Conservation (phyloP, 2,888 invertebrate species). For the Eledona agricola region DNA sequence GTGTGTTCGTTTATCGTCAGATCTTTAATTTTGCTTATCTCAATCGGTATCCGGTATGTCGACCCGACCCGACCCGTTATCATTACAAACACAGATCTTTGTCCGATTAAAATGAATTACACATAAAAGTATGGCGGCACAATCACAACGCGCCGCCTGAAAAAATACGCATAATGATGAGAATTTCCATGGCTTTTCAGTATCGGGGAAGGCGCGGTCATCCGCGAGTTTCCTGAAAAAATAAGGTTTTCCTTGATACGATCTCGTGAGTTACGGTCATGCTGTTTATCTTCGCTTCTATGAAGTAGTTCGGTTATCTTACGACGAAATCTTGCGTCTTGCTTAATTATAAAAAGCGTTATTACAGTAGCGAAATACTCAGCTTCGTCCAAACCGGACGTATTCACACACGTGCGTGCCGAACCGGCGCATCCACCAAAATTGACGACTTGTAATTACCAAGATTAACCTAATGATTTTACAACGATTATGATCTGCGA, state of each 20-base stretch:
- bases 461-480: neutral
- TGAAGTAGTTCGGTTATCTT: conserved; percentile 37
- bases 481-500: too few species aligned
- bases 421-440: conserved; percentile 20
- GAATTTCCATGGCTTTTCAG: conserved; percentile 8
- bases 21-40: conserved; percentile 56
- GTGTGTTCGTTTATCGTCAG: conserved; percentile 45
- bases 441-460: conserved; percentile 2
- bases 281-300: conserved; percentile 35
- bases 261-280: conserved; percentile 34
- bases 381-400: neutral
- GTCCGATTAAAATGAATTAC: conserved; percentile 40
- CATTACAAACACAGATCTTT: conserved; percentile 41
- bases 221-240: conserved; percentile 22
- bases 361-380: conserved; percentile 33
- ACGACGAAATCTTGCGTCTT: conserved; percentile 37
- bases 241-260: conserved; percentile 26
- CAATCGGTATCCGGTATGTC: conserved; percentile 40
- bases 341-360: conserved; percentile 40
- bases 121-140: conserved; percentile 34
- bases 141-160: too few species aligned
- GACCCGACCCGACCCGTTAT: conserved; percentile 41
- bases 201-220: conserved; percentile 19
- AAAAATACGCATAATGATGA: too few species aligned
- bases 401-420: neutral